A percentile compares a stretch with the other conserved stretches of the same genome.
phyloP scores from a whole-genome alignment of 2,888 invertebrate genomes.

The Tetheella fluctuosa region DNA sequence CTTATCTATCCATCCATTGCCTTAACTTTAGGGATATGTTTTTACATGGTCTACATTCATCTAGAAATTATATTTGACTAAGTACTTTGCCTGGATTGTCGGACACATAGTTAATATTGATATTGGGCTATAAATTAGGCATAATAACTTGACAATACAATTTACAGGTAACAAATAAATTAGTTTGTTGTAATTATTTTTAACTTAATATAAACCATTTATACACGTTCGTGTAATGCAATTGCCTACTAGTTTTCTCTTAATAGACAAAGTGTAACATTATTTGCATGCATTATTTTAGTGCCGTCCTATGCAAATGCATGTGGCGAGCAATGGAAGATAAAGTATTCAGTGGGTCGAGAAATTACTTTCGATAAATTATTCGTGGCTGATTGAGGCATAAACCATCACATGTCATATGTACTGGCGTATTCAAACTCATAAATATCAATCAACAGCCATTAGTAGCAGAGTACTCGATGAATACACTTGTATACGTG shows the following conservation, averaged over 20 bases:
- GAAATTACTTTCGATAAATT: conserved; percentile 25
- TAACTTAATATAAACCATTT: too few relatives aligned
- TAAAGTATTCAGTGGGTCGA: conserved; percentile 28
- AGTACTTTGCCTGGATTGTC: background rate
- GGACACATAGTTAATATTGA: too few relatives aligned
- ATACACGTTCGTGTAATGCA: too few relatives aligned
- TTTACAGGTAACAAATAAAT: too few relatives aligned
- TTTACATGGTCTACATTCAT: background rate
- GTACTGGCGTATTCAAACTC: conserved; percentile 58
- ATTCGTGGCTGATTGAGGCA: conserved; percentile 52
- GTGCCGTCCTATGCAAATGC: background rate
- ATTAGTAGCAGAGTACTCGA: conserved; percentile 45
- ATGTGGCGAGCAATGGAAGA: conserved; percentile 13
- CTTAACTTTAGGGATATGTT: background rate
- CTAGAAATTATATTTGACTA: background rate
- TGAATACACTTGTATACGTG: conserved; percentile 45
- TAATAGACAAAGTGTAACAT: too few relatives aligned
- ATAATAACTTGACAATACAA: too few relatives aligned
- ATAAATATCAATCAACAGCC: conserved; percentile 74
- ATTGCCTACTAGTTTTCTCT: too few relatives aligned
- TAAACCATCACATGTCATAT: conserved; percentile 54
- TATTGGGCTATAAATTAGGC: too few relatives aligned
- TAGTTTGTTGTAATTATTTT: too few relatives aligned
- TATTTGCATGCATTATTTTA: background rate
- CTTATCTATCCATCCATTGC: background rate